These are phyloP conservation scores for Drosophila repleta DNA, from an alignment of 1,140 invertebrate species.

Conservation along the genomic window DNA sequence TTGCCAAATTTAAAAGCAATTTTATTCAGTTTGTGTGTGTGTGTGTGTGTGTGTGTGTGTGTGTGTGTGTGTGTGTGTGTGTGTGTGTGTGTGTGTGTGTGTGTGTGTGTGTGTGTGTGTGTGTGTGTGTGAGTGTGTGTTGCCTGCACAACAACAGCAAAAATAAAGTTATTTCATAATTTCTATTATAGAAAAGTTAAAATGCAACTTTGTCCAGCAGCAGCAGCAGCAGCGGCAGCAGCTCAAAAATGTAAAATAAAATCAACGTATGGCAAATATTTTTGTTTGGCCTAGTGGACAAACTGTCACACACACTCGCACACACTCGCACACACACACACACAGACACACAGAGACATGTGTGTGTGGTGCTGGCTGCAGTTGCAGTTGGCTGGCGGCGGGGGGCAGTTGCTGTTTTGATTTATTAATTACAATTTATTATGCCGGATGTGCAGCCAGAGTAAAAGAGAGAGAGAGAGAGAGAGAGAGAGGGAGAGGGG, in stretches of 20 bases:
- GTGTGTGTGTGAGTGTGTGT: conserved; percentile 11
- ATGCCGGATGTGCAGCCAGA: conserved; percentile 50
- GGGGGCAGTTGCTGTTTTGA: conserved; percentile 65
- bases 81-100: neutral
- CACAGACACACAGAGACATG: neutral
- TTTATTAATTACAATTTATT: conserved; percentile 79
- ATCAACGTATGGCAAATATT: conserved; percentile 42
- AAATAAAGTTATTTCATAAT: conserved; percentile 57
- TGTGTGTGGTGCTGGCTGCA: neutral
- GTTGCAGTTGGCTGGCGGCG: conserved; percentile 39
- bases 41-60: neutral
- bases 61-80: conserved; percentile 16
- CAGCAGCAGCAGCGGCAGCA: conserved; percentile 10
- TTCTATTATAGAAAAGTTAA: conserved; percentile 51
- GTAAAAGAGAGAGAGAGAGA: conserved; percentile 1
- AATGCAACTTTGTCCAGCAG: conserved; percentile 30
- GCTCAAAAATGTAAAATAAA: conserved; percentile 42
- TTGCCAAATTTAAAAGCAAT: conserved; percentile 68
- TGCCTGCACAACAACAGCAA: conserved; percentile 38
- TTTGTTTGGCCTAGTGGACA: conserved; percentile 22
- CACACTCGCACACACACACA: neutral
- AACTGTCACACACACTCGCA: neutral
- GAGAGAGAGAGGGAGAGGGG: neutral
- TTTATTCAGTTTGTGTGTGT: conserved; percentile 48
- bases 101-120: conserved; percentile 6